These are phyloP conservation scores for Drosophila cyrtoloma DNA, from an alignment of 2,888 invertebrate species.

Conservation along the genomic window DNA sequence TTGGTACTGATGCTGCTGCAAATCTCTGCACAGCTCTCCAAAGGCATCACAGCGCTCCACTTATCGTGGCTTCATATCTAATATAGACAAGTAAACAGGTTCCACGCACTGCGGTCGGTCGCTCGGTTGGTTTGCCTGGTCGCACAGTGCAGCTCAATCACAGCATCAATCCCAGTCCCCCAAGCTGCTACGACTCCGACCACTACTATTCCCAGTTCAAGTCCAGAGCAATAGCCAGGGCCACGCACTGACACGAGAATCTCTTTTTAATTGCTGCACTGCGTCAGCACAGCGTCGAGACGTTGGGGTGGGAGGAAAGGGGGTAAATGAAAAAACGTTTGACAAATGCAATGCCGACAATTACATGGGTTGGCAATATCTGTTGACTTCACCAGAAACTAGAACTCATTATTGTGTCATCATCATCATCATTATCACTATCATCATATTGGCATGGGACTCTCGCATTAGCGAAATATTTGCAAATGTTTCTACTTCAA, in stretches of 20 bases:
- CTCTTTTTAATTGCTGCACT: constrained; percentile 76
- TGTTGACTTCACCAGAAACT: constrained; percentile 48
- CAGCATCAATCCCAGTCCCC: constrained; percentile 62
- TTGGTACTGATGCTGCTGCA: constrained; percentile 44
- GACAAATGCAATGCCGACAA: constrained; percentile 78
- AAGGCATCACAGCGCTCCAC: constrained; percentile 69
- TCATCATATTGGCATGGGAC: constrained; percentile 20
- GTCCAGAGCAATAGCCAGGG: constrained; percentile 52
- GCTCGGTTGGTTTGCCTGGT: constrained; percentile 34
- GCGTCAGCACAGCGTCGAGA: constrained; percentile 59
- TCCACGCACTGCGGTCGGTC: constrained; percentile 65
- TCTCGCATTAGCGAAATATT: constrained; percentile 44
- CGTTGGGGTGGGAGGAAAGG: constrained; percentile 28
- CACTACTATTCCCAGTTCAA: constrained; percentile 53
- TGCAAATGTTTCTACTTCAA: constrained; percentile 27
- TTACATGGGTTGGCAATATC: constrained; percentile 67
- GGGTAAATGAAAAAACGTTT: constrained; percentile 59
- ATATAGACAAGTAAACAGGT: constrained; percentile 78
- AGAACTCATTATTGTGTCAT: constrained; percentile 67
- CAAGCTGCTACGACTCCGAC: constrained; percentile 18
- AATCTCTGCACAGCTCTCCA: constrained; percentile 48
- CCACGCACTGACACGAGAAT: constrained; percentile 55
- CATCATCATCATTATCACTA: constrained; percentile 43
- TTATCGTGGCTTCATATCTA: constrained; percentile 80
- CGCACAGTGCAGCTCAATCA: constrained; percentile 75